Conservation (phyloP, 2,797 vertebrate genomes). For the Coreius guichenoti region DNA sequence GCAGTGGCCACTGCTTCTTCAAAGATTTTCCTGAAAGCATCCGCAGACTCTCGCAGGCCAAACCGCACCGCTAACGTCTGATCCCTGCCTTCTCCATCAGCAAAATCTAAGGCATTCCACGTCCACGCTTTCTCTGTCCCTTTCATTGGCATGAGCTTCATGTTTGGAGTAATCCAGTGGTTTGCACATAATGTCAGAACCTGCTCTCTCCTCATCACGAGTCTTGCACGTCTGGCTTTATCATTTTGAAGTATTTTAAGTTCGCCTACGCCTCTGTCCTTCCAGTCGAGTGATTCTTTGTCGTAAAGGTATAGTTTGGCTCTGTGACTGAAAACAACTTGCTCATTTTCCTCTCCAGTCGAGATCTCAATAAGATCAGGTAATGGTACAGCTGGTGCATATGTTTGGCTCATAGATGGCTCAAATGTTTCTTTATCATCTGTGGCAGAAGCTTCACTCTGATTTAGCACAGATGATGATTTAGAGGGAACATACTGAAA, state of each 20-base stretch:
- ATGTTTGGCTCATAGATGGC: slow-evolving; percentile 65
- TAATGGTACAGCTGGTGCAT: slow-evolving; percentile 91
- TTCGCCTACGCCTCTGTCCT: slow-evolving; percentile 95
- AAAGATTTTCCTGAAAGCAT: slow-evolving; percentile 90
- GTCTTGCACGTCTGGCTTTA: slow-evolving; percentile 85
- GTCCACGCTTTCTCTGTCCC: slow-evolving; percentile 94
- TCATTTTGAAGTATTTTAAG: slow-evolving; percentile 94
- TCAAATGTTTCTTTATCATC: slow-evolving; percentile 89
- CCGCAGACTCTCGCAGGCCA: slow-evolving; percentile 91
- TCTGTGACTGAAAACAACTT: slow-evolving; percentile 91
- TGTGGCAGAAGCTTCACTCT: slow-evolving; percentile 82
- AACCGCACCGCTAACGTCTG: slow-evolving; percentile 94
- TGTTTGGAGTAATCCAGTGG: slow-evolving; percentile 90
- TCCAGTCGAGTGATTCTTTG: slow-evolving; percentile 91
- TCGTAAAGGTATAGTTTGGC: slow-evolving; percentile 96
- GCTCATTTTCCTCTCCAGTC: slow-evolving; percentile 96
- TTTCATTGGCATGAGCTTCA: slow-evolving; percentile 93
- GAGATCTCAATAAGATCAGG: slow-evolving; percentile 92
- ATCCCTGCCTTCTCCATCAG: slow-evolving; percentile 88
- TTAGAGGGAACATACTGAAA: slow-evolving; percentile 94
- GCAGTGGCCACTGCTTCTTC: slow-evolving; percentile 82
- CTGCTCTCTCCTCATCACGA: slow-evolving; percentile 97
- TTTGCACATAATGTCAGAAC: slow-evolving; percentile 97
- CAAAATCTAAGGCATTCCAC: slow-evolving; percentile 94
- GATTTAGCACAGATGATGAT: slow-evolving; percentile 83